Percentiles rank a stretch among this genome's conserved stretches.
phyloP scores from a whole-genome alignment of 1,140 invertebrate genomes.

The Drosophila willistoni region DNA sequence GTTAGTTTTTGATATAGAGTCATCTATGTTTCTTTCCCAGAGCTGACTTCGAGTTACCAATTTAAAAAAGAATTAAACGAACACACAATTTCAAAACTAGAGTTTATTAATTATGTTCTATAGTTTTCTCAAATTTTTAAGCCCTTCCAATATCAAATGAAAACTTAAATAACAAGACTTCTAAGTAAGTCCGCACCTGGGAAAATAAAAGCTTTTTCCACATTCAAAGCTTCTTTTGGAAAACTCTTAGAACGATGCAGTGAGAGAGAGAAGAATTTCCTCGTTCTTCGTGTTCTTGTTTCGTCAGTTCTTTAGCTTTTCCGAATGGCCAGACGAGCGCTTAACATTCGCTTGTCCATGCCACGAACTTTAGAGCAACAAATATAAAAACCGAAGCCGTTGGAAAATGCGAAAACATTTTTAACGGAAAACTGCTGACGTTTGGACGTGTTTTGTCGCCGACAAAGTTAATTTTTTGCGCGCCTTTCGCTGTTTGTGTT shows the following conservation, averaged over 20 bases:
- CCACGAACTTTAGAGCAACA: conserved; percentile 44
- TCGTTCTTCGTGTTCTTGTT: not conserved
- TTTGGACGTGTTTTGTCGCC: conserved; percentile 51
- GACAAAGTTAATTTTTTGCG: conserved; percentile 46
- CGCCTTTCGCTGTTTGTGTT: conserved; percentile 71
- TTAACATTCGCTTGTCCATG: conserved; percentile 58
- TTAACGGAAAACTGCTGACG: conserved; percentile 69
- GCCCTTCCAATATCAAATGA: too few species aligned
- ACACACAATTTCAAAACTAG: too few species aligned
- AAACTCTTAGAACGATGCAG: conserved; percentile 27
- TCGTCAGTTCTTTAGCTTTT: conserved; percentile 14
- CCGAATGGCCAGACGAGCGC: conserved; percentile 25
- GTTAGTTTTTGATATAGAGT: too few species aligned
- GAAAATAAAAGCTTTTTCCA: conserved; percentile 46
- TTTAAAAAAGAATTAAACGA: too few species aligned
- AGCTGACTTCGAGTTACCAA: too few species aligned
- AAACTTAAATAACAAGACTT: too few species aligned
- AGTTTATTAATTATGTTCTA: too few species aligned
- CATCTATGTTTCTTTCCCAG: too few species aligned
- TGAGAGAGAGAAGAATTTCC: conserved; percentile 12
- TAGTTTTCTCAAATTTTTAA: too few species aligned
- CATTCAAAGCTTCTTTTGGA: conserved; percentile 56
- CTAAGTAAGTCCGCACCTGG: not conserved
- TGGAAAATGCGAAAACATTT: conserved; percentile 68
- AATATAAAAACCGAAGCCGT: conserved; percentile 66